Percentiles rank a stretch among this genome's conserved stretches.
phyloP scores from a whole-genome alignment of 2,113 vertebrate species.

The Oostethus manadensis region DNA sequence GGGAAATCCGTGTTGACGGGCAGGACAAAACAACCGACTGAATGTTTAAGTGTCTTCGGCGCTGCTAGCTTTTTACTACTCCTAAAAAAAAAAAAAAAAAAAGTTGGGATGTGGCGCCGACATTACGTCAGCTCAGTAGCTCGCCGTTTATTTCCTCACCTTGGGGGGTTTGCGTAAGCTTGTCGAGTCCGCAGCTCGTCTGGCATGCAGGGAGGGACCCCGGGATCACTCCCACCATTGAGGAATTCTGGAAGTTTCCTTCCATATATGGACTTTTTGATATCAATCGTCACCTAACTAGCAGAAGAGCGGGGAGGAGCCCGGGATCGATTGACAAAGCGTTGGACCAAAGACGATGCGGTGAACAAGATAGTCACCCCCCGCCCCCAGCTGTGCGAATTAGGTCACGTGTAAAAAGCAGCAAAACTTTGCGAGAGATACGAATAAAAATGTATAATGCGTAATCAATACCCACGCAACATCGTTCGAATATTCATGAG shows the following conservation, averaged over 20 bases:
- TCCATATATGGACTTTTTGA: slow-evolving; percentile 78
- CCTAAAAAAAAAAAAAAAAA: too few species aligned
- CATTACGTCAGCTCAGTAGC: slow-evolving; percentile 60
- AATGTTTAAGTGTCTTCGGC: too few species aligned
- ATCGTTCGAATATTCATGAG: slow-evolving; percentile 10
- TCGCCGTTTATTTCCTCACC: slow-evolving; percentile 12
- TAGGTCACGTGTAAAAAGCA: too few species aligned
- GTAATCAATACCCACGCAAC: too few species aligned
- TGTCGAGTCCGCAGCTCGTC: slow-evolving; percentile 39
- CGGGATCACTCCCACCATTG: slow-evolving; percentile 60
- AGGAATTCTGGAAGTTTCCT: slow-evolving; percentile 74
- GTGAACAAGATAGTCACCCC: not conserved
- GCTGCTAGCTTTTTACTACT: too few species aligned
- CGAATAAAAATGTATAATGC: too few species aligned
- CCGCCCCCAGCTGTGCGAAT: not conserved
- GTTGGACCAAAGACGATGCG: slow-evolving; percentile 19
- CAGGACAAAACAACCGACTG: too few species aligned
- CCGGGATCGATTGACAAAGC: slow-evolving; percentile 35
- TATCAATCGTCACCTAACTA: slow-evolving; percentile 60
- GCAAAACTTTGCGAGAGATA: too few species aligned
- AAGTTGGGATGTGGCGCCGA: slow-evolving; percentile 1
- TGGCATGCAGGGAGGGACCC: slow-evolving; percentile 58
- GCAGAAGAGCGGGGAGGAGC: slow-evolving; percentile 51
- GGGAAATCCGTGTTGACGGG: too few species aligned
- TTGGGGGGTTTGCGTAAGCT: slow-evolving; percentile 26